These are phyloP conservation scores for Mionectes macconnelli DNA, from an alignment of 2,113 vertebrate species.

Conservation along the genomic window DNA sequence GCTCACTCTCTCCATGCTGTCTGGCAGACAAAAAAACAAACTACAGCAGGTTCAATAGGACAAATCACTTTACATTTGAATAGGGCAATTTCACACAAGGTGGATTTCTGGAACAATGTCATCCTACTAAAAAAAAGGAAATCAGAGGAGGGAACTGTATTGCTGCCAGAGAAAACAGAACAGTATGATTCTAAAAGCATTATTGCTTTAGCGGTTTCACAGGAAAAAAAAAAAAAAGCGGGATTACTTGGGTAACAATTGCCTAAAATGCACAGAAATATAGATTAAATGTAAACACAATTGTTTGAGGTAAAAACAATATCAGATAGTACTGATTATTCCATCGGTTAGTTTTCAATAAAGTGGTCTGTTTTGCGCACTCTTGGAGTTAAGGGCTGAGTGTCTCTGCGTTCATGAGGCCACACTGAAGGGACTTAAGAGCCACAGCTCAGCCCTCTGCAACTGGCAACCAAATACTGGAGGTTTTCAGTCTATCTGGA, in stretches of 20 bases:
- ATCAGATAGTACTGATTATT: neutral
- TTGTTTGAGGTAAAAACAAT: neutral
- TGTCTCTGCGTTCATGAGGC: neutral
- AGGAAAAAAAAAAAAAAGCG: neutral
- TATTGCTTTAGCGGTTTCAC: neutral
- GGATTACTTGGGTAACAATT: neutral
- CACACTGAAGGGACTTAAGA: neutral
- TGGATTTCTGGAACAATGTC: neutral
- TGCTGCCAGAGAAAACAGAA: neutral
- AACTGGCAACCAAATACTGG: neutral
- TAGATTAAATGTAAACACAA: neutral
- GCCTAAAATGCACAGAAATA: neutral
- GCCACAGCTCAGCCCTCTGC: neutral
- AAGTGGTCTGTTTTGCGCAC: neutral
- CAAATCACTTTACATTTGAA: neutral
- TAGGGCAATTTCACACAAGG: neutral
- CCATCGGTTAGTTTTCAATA: neutral
- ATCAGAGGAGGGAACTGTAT: neutral
- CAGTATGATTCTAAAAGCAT: neutral
- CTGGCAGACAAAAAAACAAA: neutral
- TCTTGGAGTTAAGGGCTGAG: neutral
- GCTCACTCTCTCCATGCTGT: neutral
- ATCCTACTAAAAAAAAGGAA: neutral
- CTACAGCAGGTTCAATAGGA: neutral
- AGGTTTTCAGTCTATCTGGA: neutral